Conservation (phyloP, 1,140 invertebrate genomes). For the Meloidogyne chitwoodi region DNA sequence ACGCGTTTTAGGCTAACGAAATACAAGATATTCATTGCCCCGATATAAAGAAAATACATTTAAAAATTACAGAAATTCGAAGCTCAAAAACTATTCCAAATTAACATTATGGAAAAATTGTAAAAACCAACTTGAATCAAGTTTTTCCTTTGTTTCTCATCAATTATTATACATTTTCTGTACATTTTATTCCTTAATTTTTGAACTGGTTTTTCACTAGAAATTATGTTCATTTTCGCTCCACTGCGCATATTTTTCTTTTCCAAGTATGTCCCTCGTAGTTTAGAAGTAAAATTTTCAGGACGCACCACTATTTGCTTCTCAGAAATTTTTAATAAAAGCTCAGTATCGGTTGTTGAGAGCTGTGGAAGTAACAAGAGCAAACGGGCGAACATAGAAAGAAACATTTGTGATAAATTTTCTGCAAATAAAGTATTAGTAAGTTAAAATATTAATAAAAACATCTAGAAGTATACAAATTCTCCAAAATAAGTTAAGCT, state of each 20-base stretch:
- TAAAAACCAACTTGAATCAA: conserved; percentile 43
- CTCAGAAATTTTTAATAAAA: conserved; percentile 35
- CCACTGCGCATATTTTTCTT: background rate
- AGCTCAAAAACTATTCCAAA: background rate
- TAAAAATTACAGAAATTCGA: too few species aligned
- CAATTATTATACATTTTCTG: conserved; percentile 35
- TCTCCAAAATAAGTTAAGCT: too few species aligned
- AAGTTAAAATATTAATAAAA: background rate
- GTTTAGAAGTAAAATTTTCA: background rate
- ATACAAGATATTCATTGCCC: too few species aligned
- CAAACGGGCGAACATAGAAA: conserved; percentile 43
- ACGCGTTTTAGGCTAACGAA: too few species aligned
- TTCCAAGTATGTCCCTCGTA: background rate
- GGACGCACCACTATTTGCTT: background rate
- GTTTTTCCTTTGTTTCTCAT: conserved; percentile 48
- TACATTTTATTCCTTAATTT: too few species aligned
- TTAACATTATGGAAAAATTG: background rate
- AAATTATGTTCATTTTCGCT: background rate
- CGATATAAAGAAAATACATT: too few species aligned
- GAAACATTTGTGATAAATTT: conserved; percentile 4
- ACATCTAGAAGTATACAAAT: background rate
- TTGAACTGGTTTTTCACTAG: background rate
- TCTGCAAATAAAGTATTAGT: background rate
- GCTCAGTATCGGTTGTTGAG: conserved; percentile 32
- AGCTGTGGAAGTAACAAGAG: conserved; percentile 49